phyloP scores from a whole-genome alignment of 2,113 vertebrate species.

The Petromus typicus region DNA sequence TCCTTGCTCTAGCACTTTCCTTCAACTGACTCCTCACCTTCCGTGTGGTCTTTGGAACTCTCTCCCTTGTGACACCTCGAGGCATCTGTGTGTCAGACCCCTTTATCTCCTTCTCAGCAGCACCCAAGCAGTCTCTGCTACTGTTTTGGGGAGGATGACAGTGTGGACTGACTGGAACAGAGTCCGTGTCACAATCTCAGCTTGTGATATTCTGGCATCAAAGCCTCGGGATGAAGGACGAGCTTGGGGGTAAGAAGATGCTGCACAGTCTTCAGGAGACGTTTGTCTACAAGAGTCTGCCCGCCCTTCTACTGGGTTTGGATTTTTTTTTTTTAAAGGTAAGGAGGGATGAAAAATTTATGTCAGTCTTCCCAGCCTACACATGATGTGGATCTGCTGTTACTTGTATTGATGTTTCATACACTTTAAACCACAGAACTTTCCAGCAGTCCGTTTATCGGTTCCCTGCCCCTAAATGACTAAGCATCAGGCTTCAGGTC shows the following conservation, averaged over 20 bases:
- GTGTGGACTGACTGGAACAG: background rate
- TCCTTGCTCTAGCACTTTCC: background rate
- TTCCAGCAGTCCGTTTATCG: conserved; percentile 23
- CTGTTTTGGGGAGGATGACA: background rate
- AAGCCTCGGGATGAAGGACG: background rate
- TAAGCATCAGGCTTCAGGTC: conserved; percentile 31
- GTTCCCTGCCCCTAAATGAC: conserved; percentile 23
- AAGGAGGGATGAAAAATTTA: conserved; percentile 17
- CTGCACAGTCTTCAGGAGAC: background rate
- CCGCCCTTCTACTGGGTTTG: background rate
- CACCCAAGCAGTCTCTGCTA: background rate
- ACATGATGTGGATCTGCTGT: background rate
- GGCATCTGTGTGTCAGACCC: background rate
- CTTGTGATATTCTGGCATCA: background rate
- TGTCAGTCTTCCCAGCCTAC: background rate
- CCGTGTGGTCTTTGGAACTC: too few species aligned
- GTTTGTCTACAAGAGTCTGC: background rate
- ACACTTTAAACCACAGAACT: background rate
- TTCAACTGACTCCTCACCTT: background rate
- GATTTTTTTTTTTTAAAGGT: background rate
- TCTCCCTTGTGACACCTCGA: background rate
- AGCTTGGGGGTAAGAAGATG: background rate
- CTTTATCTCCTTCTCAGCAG: background rate
- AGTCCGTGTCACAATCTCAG: background rate
- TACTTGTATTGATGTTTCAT: background rate